These are phyloP conservation scores for Prionailurus viverrinus DNA, from an alignment of 2,113 vertebrate species.

Conservation along the genomic window DNA sequence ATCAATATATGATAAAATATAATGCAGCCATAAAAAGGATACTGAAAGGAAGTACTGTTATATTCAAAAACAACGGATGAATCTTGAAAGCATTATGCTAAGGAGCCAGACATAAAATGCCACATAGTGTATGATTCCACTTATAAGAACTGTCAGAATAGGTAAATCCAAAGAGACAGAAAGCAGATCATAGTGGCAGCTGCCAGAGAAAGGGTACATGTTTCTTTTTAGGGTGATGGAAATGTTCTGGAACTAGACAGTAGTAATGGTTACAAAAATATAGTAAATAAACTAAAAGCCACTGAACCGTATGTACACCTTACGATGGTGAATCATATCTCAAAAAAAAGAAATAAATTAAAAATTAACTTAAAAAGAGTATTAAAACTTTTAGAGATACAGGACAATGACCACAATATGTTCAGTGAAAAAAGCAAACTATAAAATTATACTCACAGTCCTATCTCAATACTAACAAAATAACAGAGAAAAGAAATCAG, in stretches of 20 bases:
- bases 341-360: not conserved
- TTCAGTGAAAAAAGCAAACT: constrained; percentile 1
- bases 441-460: not conserved
- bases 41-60: not conserved
- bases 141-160: not conserved
- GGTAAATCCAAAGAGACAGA: not conserved
- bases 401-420: not conserved
- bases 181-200: not conserved
- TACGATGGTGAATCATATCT: not conserved
- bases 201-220: not conserved
- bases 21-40: constrained; percentile 1
- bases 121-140: not conserved
- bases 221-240: not conserved
- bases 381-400: not conserved
- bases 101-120: not conserved
- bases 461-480: constrained; percentile 28
- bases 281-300: not conserved
- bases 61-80: not conserved
- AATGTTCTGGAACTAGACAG: not conserved
- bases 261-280: not conserved
- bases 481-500: not conserved
- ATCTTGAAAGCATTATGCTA: not conserved
- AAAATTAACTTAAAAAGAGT: constrained; percentile 4
- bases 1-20: not conserved
- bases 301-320: not conserved